Conservation (phyloP, 1,140 invertebrate genomes). For the Venturia canescens region DNA sequence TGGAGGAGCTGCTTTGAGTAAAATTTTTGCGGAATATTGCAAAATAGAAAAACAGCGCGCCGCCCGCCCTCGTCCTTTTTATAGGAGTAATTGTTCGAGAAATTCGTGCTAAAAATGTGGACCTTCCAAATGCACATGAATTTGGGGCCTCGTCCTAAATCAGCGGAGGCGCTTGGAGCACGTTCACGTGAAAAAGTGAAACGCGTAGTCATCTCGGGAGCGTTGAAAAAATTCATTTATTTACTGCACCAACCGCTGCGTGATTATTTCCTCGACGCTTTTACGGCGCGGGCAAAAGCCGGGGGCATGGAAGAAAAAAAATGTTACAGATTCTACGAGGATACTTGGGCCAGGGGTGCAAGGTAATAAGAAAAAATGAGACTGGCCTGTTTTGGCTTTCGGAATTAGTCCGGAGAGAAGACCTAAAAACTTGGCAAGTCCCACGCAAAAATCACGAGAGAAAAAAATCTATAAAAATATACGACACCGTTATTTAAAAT, state of each 20-base stretch:
- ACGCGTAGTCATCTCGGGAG: not conserved
- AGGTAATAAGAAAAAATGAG: slow-evolving; percentile 58
- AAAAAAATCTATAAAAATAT: slow-evolving; percentile 71
- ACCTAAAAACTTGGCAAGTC: not conserved
- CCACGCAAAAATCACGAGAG: slow-evolving; percentile 15
- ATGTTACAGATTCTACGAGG: slow-evolving; percentile 55
- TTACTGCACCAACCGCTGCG: slow-evolving; percentile 11
- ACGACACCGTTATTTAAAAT: slow-evolving; percentile 71
- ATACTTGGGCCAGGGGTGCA: not conserved
- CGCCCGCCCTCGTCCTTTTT: too few relatives aligned
- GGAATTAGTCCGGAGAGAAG: slow-evolving; percentile 65
- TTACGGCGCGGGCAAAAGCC: not conserved
- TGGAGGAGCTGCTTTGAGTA: too few relatives aligned
- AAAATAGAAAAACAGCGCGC: too few relatives aligned
- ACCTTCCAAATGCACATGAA: not conserved
- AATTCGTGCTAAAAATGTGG: too few relatives aligned
- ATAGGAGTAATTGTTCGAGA: too few relatives aligned
- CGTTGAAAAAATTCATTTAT: not conserved
- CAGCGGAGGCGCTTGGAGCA: not conserved
- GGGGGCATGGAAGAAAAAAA: slow-evolving; percentile 60
- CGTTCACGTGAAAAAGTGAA: not conserved
- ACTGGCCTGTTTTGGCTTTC: slow-evolving; percentile 70
- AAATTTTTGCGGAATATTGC: too few relatives aligned
- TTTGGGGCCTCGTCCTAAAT: not conserved
- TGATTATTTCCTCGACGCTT: not conserved